phyloP scores from a whole-genome alignment of 2,888 invertebrate genomes.

The Netelia fuscicornis region DNA sequence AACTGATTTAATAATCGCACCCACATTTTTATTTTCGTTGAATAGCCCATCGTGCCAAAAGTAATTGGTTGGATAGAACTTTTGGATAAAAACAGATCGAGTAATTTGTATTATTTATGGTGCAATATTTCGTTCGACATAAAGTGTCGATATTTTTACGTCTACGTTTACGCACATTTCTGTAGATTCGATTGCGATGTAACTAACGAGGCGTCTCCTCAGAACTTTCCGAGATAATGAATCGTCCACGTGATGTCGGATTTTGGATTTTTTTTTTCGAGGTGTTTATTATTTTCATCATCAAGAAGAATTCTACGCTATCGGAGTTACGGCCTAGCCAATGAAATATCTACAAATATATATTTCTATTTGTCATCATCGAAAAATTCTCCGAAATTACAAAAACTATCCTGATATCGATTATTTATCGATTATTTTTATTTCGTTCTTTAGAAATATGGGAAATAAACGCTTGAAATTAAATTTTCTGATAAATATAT shows the following conservation, averaged over 20 bases:
- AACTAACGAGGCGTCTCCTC: not conserved
- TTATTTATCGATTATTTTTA: too few relatives aligned
- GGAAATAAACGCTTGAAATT: too few relatives aligned
- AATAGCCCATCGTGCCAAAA: too few relatives aligned
- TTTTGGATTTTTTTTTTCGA: not conserved
- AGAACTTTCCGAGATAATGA: not conserved
- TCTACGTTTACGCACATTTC: not conserved
- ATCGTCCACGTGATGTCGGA: not conserved
- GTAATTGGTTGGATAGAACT: not conserved
- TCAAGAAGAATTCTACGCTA: constrained; percentile 17
- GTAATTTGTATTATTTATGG: not conserved
- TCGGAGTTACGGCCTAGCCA: constrained; percentile 1
- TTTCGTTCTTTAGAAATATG: too few relatives aligned
- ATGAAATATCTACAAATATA: not conserved
- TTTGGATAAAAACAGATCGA: not conserved
- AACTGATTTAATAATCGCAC: too few relatives aligned
- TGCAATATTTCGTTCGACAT: not conserved
- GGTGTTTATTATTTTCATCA: constrained; percentile 19
- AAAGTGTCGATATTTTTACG: constrained; percentile 11
- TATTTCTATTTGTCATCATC: not conserved
- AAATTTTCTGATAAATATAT: not conserved
- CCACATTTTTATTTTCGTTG: too few relatives aligned
- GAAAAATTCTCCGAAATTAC: not conserved
- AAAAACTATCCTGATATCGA: too few relatives aligned
- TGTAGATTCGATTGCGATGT: constrained; percentile 7